Base-by-base conservation (phyloP, 92 coral and sea anemone genomes). In the Virgularia gustaviana region DNA sequence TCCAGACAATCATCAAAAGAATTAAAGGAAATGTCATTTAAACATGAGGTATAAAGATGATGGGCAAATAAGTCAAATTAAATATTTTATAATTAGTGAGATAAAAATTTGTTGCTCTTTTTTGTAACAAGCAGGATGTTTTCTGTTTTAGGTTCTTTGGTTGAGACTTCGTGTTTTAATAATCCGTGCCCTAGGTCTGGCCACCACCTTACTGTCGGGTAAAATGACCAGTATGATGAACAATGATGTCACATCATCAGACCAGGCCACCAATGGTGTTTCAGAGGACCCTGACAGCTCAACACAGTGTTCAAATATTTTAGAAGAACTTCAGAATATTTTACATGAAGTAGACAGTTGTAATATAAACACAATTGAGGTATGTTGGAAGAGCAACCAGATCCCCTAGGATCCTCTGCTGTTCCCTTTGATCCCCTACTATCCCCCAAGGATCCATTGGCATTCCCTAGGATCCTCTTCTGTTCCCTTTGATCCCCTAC, bases 111-210 rank as follows among this genome's bases (percentile, higher is more conserved):
- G n/a, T n/a, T n/a, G n/a, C n/a, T n/a, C n/a, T n/a, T n/a, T n/a
- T n/a, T n/a, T n/a, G n/a, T n/a, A n/a, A n/a, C n/a, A n/a, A n/a
- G n/a, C n/a, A n/a, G n/a, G n/a, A n/a, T n/a, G n/a, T n/a, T n/a
- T n/a, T n/a, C n/a, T n/a, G n/a, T 44, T n/a, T 15, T 57, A 94
- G 99, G 78, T 89, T 32, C 75, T 89, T 49, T 89, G 99, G 99
- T 57, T 89, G 24, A 85, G 88, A 61, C 71, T 84, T 25, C 85
- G 96, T 42, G 80, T 90, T 36, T 79, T 87, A 71, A 63, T 77
- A 9, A 57, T 94, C 36, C 78, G 96, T 42, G 96, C 87, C 8
- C 82, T 89, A 51, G 86, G 79, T 25, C 65, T 82, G 44, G 82
- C 85, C 57, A 85, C 83, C 56, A 68, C 72, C 57, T 52, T 52